Evolutionary conservation across 2,888 invertebrate genomes (phyloP), one percentile per base, ranked within the genome.

Genomic region (Malacosoma neustria): DNA sequence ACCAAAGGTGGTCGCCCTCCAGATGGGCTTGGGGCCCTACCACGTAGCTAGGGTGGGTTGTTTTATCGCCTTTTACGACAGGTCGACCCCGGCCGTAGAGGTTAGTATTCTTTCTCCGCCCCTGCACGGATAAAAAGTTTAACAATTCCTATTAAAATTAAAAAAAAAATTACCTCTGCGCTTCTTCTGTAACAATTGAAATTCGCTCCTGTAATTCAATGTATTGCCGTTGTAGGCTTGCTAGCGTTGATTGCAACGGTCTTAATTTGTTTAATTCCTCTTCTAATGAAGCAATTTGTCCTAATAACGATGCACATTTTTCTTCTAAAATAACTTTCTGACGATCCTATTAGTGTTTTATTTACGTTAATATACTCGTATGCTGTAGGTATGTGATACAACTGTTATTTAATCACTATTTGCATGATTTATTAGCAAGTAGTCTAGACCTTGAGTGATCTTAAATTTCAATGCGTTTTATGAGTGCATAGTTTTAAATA

Each of bases 311-410:
- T 1, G 50, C 33, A 44, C 65, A 73, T 39, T 72, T 72, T 9
- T 76, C 75, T 66, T 82, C 79, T 35, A 75, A 52, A 13, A 72
- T 54, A 1, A 38, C 43, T 29, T 73, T 59, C 43, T 82, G 75
- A n/a, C 74, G 68, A 31, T 81, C 80, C 84, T 84, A 38, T 36
- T 22, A 7, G 22, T n/a, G n/a, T n/a, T n/a, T n/a, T n/a, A n/a
- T n/a, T n/a, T n/a, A n/a, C n/a, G 34, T 29, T 30, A 9, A 38
- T 9, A 13, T 30, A 12, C 9, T 3, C n/a, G 4, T 29, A 13
- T 14, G n/a, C n/a, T n/a, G n/a, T n/a, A n/a, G n/a, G n/a, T n/a
- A n/a, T n/a, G n/a, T n/a, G n/a, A n/a, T n/a, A n/a, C n/a, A n/a
- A n/a, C n/a, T n/a, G n/a, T n/a, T n/a, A n/a, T n/a, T n/a, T n/a